Conservation (phyloP, 2,113 vertebrate genomes). For the Carollia perspicillata region DNA sequence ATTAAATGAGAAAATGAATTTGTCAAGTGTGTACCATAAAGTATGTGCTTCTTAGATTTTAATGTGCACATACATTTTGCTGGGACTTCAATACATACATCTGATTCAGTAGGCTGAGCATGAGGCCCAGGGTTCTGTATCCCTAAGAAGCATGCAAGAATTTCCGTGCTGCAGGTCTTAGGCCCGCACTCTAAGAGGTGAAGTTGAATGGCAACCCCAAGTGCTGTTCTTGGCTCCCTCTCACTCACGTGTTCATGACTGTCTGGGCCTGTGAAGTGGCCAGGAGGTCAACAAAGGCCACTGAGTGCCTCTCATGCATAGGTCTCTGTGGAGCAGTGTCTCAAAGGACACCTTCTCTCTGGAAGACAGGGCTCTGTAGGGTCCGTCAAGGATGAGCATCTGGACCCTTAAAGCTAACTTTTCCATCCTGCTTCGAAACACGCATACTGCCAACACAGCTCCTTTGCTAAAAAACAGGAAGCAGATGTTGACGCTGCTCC, state of each 20-base stretch:
- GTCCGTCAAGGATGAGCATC: too few relatives aligned
- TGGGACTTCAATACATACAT: background rate
- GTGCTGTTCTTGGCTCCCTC: fast-evolving
- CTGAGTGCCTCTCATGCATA: background rate
- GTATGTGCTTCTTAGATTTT: constrained; percentile 14
- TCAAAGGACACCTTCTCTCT: background rate
- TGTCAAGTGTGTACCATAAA: constrained; percentile 37
- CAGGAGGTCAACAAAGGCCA: too few relatives aligned
- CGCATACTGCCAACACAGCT: fast-evolving
- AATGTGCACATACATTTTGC: constrained; percentile 44
- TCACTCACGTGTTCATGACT: fast-evolving
- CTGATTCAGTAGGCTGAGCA: background rate
- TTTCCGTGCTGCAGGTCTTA: fast-evolving
- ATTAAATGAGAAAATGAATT: constrained; percentile 60
- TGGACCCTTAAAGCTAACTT: background rate
- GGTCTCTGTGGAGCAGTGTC: background rate
- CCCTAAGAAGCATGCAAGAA: background rate
- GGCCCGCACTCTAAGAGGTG: fast-evolving
- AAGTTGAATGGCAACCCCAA: fast-evolving
- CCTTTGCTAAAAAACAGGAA: background rate
- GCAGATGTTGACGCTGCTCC: background rate
- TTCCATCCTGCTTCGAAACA: background rate
- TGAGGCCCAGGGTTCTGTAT: background rate
- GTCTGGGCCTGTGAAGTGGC: too few relatives aligned
- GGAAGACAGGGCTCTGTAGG: background rate